Evolutionary conservation across 2,113 vertebrate species (phyloP), one percentile per base, ranked within the genome.

Genomic region (Bolborhynchus lineola): DNA sequence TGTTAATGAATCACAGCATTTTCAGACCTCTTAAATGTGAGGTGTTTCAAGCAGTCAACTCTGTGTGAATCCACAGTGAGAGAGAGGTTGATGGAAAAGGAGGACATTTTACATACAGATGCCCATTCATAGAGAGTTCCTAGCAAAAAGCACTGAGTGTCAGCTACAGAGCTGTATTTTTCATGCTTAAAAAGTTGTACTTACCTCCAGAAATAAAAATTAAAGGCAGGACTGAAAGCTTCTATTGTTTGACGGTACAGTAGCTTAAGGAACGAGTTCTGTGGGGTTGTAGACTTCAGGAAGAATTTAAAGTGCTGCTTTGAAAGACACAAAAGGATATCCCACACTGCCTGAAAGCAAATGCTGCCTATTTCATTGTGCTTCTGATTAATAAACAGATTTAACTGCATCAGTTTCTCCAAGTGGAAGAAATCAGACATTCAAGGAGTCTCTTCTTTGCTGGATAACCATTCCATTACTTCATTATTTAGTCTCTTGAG

Each of bases 341-440:
- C 49, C 71, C 55, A 87, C 64, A 42, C 55, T 92, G 85, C 92
- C 81, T 80, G 42, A 60, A 90, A 97, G 79, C 83, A 96, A 95
- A 91, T 64, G 60, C 77, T 90, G 57, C 67, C 39, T 68, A 24
- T 83, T 71, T 80, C 64, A 47, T 80, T 95, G 71, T 93, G 76
- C 84, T 86, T 93, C 68, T 83, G 80, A 47, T 71, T 92, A 87
- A 91, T 88, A 80, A 95, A 90, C 67, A 69, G 52, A 92, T 91
- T 95, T 76, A 78, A 72, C 65, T 90, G 60, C 75, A 57, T 84
- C 89, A 74, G 26, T 69, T 96, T 95, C 90, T 95, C 88, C 76
- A 62, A 91, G 57, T 86, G 65, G 90, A 97, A 93, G 88, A 46
- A 95, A 33, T 33, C 60, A 64, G 78, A 18, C 50, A 53, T 82